Percentiles rank a stretch among this genome's conserved stretches.
phyloP scores from a whole-genome alignment of 2,113 vertebrate genomes.

The Halichoeres trimaculatus region DNA sequence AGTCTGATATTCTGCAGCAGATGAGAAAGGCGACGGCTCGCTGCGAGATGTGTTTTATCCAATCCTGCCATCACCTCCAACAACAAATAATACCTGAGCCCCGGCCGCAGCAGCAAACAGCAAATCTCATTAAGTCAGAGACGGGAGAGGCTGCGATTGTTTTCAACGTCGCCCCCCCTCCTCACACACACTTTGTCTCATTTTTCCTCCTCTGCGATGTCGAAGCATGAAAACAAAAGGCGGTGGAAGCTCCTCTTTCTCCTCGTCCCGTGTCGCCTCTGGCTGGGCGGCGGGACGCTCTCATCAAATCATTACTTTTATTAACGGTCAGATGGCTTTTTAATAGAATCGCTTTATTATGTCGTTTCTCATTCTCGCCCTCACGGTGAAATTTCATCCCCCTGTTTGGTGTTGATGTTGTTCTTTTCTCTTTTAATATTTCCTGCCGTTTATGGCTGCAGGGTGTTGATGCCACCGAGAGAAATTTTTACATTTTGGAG shows the following conservation, averaged over 20 bases:
- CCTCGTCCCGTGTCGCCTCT: slow-evolving; percentile 46
- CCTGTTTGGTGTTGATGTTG: slow-evolving; percentile 65
- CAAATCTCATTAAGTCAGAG: slow-evolving; percentile 79
- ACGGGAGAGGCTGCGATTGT: slow-evolving; percentile 70
- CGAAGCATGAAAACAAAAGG: slow-evolving; percentile 73
- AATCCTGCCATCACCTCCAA: slow-evolving; percentile 66
- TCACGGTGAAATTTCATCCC: slow-evolving; percentile 60
- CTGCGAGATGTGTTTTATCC: slow-evolving; percentile 58
- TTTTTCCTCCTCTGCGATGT: slow-evolving; percentile 54
- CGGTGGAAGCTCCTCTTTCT: slow-evolving; percentile 29
- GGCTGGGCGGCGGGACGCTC: slow-evolving; percentile 63
- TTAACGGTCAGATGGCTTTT: slow-evolving; percentile 86
- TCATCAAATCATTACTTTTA: slow-evolving; percentile 85
- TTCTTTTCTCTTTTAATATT: slow-evolving; percentile 70
- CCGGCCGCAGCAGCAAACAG: slow-evolving; percentile 50
- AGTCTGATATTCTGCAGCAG: slow-evolving; percentile 58
- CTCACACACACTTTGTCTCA: slow-evolving; percentile 40
- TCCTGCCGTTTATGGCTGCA: slow-evolving; percentile 52
- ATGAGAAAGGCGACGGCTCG: slow-evolving; percentile 50
- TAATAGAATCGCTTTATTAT: slow-evolving; percentile 85
- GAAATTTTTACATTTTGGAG: slow-evolving; percentile 43
- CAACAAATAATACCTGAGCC: slow-evolving; percentile 74
- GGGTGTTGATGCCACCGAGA: slow-evolving; percentile 43
- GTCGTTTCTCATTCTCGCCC: slow-evolving; percentile 79
- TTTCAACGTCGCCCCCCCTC: slow-evolving; percentile 64